Conservation (phyloP, 1,140 invertebrate genomes). For the Macrobrachium nipponense region DNA sequence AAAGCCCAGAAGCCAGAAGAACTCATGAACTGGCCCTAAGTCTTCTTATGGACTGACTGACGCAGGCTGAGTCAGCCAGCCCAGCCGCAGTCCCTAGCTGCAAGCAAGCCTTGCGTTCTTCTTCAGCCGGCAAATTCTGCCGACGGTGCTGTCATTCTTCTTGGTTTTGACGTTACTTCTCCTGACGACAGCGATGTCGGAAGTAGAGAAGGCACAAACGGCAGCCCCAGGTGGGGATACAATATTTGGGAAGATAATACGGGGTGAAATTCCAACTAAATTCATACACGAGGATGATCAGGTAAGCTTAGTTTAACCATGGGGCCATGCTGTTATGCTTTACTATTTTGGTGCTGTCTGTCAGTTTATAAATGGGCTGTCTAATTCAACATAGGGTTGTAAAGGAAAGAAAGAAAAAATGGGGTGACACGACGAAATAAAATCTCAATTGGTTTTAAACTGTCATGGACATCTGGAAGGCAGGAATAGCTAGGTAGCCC, state of each 20-base stretch:
- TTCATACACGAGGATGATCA: slow-evolving; percentile 95
- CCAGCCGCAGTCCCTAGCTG: too few species aligned
- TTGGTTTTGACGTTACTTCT: not conserved
- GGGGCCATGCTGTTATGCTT: not conserved
- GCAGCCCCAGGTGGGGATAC: slow-evolving; percentile 71
- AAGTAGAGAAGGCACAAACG: slow-evolving; percentile 55
- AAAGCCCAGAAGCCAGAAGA: too few species aligned
- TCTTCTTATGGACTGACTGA: too few species aligned
- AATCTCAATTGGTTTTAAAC: too few species aligned
- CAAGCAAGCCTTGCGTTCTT: too few species aligned
- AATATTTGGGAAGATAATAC: slow-evolving; percentile 95
- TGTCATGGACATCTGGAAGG: too few species aligned
- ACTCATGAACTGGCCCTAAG: too few species aligned
- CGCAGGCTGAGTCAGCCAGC: too few species aligned
- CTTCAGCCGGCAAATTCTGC: not conserved
- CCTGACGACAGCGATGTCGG: slow-evolving; percentile 39
- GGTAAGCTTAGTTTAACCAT: slow-evolving; percentile 67
- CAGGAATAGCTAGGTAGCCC: too few species aligned
- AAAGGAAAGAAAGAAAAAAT: too few species aligned
- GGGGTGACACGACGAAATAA: too few species aligned
- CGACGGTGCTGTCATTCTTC: not conserved
- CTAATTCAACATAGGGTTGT: not conserved
- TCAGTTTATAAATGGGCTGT: not conserved
- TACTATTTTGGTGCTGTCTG: not conserved
- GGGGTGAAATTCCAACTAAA: slow-evolving; percentile 93